Conservation (phyloP, 1,140 invertebrate genomes). For the Drosophila malerkotliana region DNA sequence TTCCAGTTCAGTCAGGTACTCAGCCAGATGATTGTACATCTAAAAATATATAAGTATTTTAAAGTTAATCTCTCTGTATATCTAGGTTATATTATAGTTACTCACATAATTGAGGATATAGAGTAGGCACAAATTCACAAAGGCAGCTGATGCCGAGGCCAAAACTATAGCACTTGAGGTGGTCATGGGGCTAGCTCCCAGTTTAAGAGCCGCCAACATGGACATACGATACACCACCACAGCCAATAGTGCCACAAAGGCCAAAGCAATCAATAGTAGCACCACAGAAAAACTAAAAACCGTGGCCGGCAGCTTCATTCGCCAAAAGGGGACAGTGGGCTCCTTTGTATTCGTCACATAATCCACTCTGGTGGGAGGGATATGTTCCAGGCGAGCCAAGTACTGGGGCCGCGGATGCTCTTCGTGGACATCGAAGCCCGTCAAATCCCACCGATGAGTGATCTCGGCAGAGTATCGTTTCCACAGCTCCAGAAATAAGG, state of each 20-base stretch:
- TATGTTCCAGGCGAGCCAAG: slow-evolving; percentile 89
- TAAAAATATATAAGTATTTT: slow-evolving; percentile 68
- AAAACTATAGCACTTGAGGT: slow-evolving; percentile 91
- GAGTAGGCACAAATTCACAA: slow-evolving; percentile 94
- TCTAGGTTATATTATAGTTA: slow-evolving; percentile 27
- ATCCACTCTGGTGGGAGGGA: slow-evolving; percentile 87
- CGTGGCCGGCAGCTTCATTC: slow-evolving; percentile 91
- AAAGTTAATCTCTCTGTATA: not conserved
- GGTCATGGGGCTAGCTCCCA: slow-evolving; percentile 87
- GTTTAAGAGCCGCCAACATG: slow-evolving; percentile 89
- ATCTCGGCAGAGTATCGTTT: slow-evolving; percentile 96
- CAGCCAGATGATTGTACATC: slow-evolving; percentile 95
- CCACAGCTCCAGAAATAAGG: slow-evolving; percentile 96
- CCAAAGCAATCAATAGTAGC: slow-evolving; percentile 90
- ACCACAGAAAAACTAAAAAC: slow-evolving; percentile 94
- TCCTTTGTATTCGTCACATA: slow-evolving; percentile 91
- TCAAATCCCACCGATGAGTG: slow-evolving; percentile 95
- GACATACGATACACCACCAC: slow-evolving; percentile 97
- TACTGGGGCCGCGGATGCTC: slow-evolving; percentile 95
- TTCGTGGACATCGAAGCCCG: slow-evolving; percentile 93
- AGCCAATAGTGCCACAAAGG: slow-evolving; percentile 93
- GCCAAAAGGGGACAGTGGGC: slow-evolving; percentile 95
- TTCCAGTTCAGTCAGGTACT: slow-evolving; percentile 97
- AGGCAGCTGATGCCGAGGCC: slow-evolving; percentile 93
- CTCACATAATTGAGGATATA: slow-evolving; percentile 93